Evolutionary conservation across 2,888 invertebrate genomes (phyloP), one percentile per base, ranked within the genome.

Genomic region (Julus scanicus): DNA sequence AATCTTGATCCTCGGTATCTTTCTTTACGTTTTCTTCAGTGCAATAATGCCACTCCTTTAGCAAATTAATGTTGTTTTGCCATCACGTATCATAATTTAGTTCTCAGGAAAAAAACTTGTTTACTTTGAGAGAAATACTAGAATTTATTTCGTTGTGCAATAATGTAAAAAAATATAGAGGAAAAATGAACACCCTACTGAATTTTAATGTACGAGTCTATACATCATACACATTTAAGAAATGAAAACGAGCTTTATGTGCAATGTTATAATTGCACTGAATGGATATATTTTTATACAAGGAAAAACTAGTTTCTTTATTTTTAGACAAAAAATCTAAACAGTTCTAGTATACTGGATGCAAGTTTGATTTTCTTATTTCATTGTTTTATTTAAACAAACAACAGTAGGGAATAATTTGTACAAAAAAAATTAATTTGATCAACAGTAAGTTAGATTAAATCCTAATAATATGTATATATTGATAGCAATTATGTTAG

Each of bases 1-100:
- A 13, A 90, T 91, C 39, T 83, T 92, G 13, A 39, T 89, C 5
- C n/a, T 91, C 15, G 90, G 90, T 2, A 29, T 90, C 20, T 88
- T 89, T 63, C 86, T 91, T 48, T 91, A 90, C 44, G 15, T 87
- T 20, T 88, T 88, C 57, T 88, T 88, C 44, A 87, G 57, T 87
- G 49, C 87, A 49, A 84, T 44, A 20, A 83, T 88, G 88, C 88
- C 87, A 53, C 40, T 2, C 37, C 39, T 88, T 9, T 88, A 80
- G 86, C 57, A 6, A 53, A 9, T 71, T 37, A 86, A 57, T 53
- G 9, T 20, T 53, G 37, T 20, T 86, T 15, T 29, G 6, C 8
- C 17, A 4, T n/a, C n/a, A 20, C n/a, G 20, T 29, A 2, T 86
- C 85, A 85, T 48, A 48, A 85, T 44, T 44, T 85, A 48, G 44